Evolutionary conservation across 1,140 invertebrate species (phyloP).

Genomic region (Mya arenaria): DNA sequence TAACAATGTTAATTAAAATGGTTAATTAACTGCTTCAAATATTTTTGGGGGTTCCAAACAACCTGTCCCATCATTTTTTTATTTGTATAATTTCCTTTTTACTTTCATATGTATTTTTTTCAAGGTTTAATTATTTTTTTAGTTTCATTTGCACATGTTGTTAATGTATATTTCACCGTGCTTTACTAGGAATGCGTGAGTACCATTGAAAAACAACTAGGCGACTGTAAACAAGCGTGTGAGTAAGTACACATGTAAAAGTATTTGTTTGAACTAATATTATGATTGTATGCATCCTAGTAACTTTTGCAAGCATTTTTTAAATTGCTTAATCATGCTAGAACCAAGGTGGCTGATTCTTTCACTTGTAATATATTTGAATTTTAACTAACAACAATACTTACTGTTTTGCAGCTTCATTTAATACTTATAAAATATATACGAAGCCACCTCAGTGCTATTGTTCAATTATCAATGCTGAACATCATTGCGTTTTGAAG

Average conservation of each 20-base stretch:
- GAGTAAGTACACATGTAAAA: not conserved
- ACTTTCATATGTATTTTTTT: not conserved
- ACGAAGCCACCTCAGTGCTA: too few species aligned
- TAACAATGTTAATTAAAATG: not conserved
- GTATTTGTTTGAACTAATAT: too few species aligned
- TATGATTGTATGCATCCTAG: too few species aligned
- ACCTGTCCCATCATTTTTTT: not conserved
- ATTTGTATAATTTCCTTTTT: not conserved
- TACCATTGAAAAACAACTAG: not conserved
- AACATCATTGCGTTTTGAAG: not conserved
- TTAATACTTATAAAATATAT: too few species aligned
- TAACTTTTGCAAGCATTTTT: too few species aligned
- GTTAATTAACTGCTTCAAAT: not conserved
- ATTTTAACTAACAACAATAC: too few species aligned
- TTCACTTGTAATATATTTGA: too few species aligned
- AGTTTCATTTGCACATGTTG: not conserved
- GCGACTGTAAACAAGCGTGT: not conserved
- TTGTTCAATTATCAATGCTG: too few species aligned
- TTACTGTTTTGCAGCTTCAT: too few species aligned
- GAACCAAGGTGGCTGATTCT: too few species aligned
- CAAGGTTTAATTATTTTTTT: not conserved
- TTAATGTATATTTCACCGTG: not conserved
- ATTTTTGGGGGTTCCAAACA: not conserved
- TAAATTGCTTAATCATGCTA: too few species aligned
- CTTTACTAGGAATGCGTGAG: not conserved